Percentiles rank a stretch among this genome's conserved stretches.
phyloP scores from a whole-genome alignment of 2,113 vertebrate genomes.

The Eptesicus fuscus region DNA sequence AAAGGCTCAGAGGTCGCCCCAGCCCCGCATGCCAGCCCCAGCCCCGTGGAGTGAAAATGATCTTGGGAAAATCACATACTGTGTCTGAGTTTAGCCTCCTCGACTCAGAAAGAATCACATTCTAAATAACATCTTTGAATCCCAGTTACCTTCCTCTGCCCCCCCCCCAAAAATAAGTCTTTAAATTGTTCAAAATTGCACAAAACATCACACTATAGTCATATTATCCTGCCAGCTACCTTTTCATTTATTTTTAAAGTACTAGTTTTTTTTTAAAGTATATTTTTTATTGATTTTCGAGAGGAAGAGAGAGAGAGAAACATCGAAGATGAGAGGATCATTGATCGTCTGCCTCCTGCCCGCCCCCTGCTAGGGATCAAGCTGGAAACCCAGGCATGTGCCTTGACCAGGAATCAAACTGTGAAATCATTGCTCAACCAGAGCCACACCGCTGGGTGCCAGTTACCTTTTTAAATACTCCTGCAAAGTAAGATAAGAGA shows the following conservation, averaged over 20 bases:
- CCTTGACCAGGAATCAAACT: too few species aligned
- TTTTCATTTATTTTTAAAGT: background rate
- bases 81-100: background rate
- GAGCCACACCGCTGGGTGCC: too few species aligned
- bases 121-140: constrained; percentile 30
- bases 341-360: too few species aligned
- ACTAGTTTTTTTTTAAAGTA: too few species aligned
- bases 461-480: background rate
- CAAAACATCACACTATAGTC: constrained; percentile 69
- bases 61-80: background rate
- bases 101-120: background rate
- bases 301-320: too few species aligned
- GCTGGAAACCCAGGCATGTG: too few species aligned
- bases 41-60: background rate
- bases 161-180: constrained; percentile 58
- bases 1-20: background rate
- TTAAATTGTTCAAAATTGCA: constrained; percentile 78
- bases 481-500: background rate
- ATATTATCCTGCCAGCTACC: constrained; percentile 37
- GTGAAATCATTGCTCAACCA: too few species aligned
- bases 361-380: too few species aligned
- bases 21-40: background rate
- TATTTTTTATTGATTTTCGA: too few species aligned
- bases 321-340: too few species aligned
- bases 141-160: background rate